A percentile compares a stretch with the other conserved stretches of the same genome.
These are phyloP conservation scores for Thelaira solivaga DNA, from an alignment of 2,888 invertebrate species.

Conservation along the genomic window DNA sequence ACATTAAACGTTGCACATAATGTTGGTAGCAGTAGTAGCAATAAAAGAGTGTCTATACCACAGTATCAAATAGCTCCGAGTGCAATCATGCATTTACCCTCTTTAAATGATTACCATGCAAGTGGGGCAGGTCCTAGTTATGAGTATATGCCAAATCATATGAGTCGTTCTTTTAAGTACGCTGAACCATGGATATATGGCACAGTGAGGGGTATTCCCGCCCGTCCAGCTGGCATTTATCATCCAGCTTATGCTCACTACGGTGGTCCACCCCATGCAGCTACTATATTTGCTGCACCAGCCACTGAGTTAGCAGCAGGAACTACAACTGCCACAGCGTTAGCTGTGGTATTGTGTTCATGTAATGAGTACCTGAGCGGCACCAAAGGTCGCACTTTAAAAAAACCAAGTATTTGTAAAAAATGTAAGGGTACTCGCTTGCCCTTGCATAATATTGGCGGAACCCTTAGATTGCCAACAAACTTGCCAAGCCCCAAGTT, in stretches of 20 bases:
- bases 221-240: slow-evolving; percentile 73
- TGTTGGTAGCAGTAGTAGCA: slow-evolving; percentile 35
- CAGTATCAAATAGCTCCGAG: slow-evolving; percentile 56
- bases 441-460: slow-evolving; percentile 84
- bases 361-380: slow-evolving; percentile 88
- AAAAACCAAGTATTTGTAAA: slow-evolving; percentile 87
- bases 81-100: slow-evolving; percentile 57
- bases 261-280: slow-evolving; percentile 67
- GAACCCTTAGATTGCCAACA: slow-evolving; percentile 81
- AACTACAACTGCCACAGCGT: slow-evolving; percentile 77
- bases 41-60: slow-evolving; percentile 21
- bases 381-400: slow-evolving; percentile 84
- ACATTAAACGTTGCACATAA: slow-evolving; percentile 47
- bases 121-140: slow-evolving; percentile 59
- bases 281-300: slow-evolving; percentile 69
- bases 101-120: slow-evolving; percentile 46
- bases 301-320: slow-evolving; percentile 75
- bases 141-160: slow-evolving; percentile 79
- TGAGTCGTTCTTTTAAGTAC: slow-evolving; percentile 90
- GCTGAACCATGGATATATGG: slow-evolving; percentile 92
- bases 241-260: slow-evolving; percentile 68
- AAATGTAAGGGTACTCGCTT: slow-evolving; percentile 89
- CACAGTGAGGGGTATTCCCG: slow-evolving; percentile 81
- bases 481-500: slow-evolving; percentile 66
- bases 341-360: slow-evolving; percentile 86